Evolutionary conservation across 2,888 invertebrate genomes (phyloP), one percentile per base, ranked within the genome.

Genomic region (Philaethria dido): DNA sequence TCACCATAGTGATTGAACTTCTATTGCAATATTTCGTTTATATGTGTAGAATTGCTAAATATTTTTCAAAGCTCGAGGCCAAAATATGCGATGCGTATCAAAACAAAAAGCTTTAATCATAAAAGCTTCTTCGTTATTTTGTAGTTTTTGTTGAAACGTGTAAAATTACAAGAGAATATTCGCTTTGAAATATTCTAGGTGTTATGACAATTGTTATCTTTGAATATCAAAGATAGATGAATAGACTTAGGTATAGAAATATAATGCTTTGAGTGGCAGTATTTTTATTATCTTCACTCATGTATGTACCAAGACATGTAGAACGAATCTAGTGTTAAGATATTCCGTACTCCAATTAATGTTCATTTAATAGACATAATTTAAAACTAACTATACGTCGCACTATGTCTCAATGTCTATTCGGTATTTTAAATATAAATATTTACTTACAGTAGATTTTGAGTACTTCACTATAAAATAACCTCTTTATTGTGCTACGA

Each of bases 41-140:
- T 52, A 33, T 44, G 16, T 36, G 33, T 47, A 14, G 25, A 59
- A 61, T 65, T 59, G 20, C 8, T 62, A 52, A 57, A 64, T 45
- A 22, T 39, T 22, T 57, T 57, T 57, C 22, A 57, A 57, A 42
- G 22, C 45, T 33, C 60, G 60, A 64, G 45, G 47, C 62, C 47
- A 66, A 66, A 74, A 64, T 69, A 66, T 57, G 50, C 68, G 57
- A 45, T 52, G 61, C 59, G 55, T 72, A 64, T 50, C 62, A 69
- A 70, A 69, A 68, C 59, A 66, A 68, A 62, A 42, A 57, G 66
- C 63, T 66, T 67, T 69, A 70, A 69, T 64, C 69, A 67, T 66
- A 69, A 73, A 69, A 70, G 64, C 69, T 64, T 64, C 64, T 66
- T 59, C n/a, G 48, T 63, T 45, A 60, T 63, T 68, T 68, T 44